Evolutionary conservation across 1,140 invertebrate genomes (phyloP).

Genomic region (Zophobas atratus): DNA sequence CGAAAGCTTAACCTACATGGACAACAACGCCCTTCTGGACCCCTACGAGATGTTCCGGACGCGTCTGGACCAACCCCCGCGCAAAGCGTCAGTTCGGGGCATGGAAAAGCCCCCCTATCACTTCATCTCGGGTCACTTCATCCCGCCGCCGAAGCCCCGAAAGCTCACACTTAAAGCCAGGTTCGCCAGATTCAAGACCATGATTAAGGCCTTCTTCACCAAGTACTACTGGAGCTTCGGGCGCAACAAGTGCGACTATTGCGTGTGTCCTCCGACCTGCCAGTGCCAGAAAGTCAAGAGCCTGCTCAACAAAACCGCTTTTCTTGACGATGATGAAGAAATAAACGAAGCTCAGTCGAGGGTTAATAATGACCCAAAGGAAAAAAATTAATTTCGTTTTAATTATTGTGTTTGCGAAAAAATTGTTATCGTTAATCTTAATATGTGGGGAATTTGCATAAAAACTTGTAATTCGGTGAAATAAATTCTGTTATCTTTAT

Average conservation of each 20-base stretch:
- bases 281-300: slow-evolving; percentile 24
- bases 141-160: not conserved
- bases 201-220: slow-evolving; percentile 3
- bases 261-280: slow-evolving; percentile 1
- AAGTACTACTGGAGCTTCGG: slow-evolving; percentile 5
- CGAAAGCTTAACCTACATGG: not conserved
- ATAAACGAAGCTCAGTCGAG: not conserved
- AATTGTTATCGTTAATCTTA: slow-evolving; percentile 14
- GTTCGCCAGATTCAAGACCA: not conserved
- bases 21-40: slow-evolving; percentile 1
- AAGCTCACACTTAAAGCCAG: not conserved
- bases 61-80: not conserved
- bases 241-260: slow-evolving; percentile 7
- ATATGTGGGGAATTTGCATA: slow-evolving; percentile 16
- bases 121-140: not conserved
- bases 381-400: slow-evolving; percentile 30
- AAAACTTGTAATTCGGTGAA: slow-evolving; percentile 24
- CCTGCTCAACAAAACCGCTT: not conserved
- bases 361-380: not conserved
- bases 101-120: not conserved
- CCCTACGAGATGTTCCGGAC: slow-evolving; percentile 11
- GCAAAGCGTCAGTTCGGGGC: not conserved
- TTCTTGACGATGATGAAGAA: slow-evolving; percentile 6
- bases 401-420: slow-evolving; percentile 33
- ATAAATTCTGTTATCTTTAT: slow-evolving; percentile 24